Conservation (phyloP, 2,888 invertebrate genomes). For the Litoditis marina region DNA sequence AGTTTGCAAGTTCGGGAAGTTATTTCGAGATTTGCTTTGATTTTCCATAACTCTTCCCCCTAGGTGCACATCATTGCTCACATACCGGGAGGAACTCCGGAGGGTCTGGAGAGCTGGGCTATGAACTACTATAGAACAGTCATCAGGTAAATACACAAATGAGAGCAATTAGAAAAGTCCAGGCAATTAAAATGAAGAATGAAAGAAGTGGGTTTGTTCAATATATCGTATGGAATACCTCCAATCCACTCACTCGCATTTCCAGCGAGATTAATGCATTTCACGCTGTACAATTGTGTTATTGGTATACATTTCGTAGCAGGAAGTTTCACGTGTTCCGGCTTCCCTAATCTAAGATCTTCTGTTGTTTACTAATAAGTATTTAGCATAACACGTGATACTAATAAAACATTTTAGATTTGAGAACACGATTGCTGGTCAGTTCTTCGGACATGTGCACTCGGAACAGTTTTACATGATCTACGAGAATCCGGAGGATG, state of each 20-base stretch:
- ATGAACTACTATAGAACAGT: conserved; percentile 72
- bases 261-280: too few relatives aligned
- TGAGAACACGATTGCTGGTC: conserved; percentile 73
- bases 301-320: too few relatives aligned
- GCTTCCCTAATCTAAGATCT: not conserved
- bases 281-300: too few relatives aligned
- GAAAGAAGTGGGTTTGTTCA: too few relatives aligned
- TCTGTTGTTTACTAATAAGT: too few relatives aligned
- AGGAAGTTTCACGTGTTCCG: too few relatives aligned
- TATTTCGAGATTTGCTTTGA: too few relatives aligned
- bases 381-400: not conserved
- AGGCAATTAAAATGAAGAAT: not conserved
- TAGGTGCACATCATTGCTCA: conserved; percentile 83
- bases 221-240: too few relatives aligned
- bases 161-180: not conserved
- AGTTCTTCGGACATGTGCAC: conserved; percentile 88
- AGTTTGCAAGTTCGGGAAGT: too few relatives aligned
- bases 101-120: conserved; percentile 77
- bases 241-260: too few relatives aligned
- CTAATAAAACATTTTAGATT: conserved; percentile 69
- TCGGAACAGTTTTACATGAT: conserved; percentile 88
- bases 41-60: too few relatives aligned
- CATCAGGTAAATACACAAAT: conserved; percentile 66
- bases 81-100: conserved; percentile 74
- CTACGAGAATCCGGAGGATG: conserved; percentile 66